These are phyloP conservation scores for Betta splendens DNA, from an alignment of 2,797 vertebrate species.

Conservation along the genomic window DNA sequence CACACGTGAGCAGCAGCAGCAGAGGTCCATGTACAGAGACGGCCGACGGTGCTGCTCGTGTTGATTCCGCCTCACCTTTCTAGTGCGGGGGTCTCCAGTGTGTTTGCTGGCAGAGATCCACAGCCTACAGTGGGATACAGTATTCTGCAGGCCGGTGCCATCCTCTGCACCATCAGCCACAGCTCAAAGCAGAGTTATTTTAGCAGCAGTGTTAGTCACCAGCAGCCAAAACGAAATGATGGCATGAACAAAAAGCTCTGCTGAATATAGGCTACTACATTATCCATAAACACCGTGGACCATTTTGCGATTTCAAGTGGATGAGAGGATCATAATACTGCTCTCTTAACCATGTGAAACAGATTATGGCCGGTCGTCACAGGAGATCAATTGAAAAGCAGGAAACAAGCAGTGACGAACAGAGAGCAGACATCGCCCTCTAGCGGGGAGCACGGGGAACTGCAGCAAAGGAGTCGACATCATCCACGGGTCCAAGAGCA, in stretches of 20 bases:
- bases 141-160: constrained; percentile 49
- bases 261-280: constrained; percentile 31
- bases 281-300: constrained; percentile 20
- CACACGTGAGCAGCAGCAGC: constrained; percentile 26
- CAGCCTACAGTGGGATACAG: constrained; percentile 66
- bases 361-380: constrained; percentile 48
- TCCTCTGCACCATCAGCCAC: constrained; percentile 61
- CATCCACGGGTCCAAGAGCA: neutral
- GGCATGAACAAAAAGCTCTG: constrained; percentile 23
- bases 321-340: constrained; percentile 44
- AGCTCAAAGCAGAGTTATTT: constrained; percentile 49
- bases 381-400: constrained; percentile 39
- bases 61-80: constrained; percentile 53
- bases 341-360: constrained; percentile 49
- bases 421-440: constrained; percentile 51
- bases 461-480: constrained; percentile 12
- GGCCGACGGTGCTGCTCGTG: constrained; percentile 50
- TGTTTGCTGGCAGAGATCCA: constrained; percentile 63
- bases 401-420: constrained; percentile 16
- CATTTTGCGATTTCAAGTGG: constrained; percentile 42
- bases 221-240: constrained; percentile 47
- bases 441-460: constrained; percentile 28
- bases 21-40: constrained; percentile 16
- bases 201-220: constrained; percentile 49
- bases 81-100: constrained; percentile 56